Evolutionary conservation across 2,113 vertebrate genomes (phyloP), one percentile per base, ranked within the genome.

Genomic region (Hydrochoerus hydrochaeris): DNA sequence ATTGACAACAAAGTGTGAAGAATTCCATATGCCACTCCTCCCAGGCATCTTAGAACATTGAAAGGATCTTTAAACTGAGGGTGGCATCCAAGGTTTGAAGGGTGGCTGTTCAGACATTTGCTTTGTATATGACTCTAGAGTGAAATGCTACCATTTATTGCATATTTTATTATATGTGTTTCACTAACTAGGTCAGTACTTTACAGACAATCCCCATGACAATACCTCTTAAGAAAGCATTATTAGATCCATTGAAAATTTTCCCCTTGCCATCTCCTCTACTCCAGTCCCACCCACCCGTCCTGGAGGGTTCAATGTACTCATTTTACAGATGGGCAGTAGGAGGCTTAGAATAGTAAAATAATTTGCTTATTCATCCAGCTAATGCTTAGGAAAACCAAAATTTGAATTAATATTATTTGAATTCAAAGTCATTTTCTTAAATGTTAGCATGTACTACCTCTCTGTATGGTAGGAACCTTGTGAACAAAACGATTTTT

Each of bases 81-180:
- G 30, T 88, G 35, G 13, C 41, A 54, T 81, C 60, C 52, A 84
- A 93, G 22, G 6, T 41, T 93, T 85, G 26, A 90, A 85, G 20
- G 22, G 22, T 73, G 73, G 32, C 46, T 88, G n/a, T 96, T 73
- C 67, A 60, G 77, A 81, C 16, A 85, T 91, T 94, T 81, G 78
- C 26, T 81, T 35, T 17, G n/a, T 77, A 30, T 82, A 57, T 77
- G 86, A 65, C 38, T 41, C 24, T 57, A 67, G 44, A 44, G 1
- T 95, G 52, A 84, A 91, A 94, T 90, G 26, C 58, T 92, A 57
- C 32, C 28, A 24, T 88, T 87, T 78, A 32, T 87, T 95, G 60
- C 90, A 44, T 83, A 83, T 32, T 88, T 85, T 65, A 5, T 32
- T 49, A 20, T 62, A 20, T 86, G 38, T 22, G 19, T 73, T 73